Conservation (phyloP, 2,797 vertebrate species). For the Tangara arthus region DNA sequence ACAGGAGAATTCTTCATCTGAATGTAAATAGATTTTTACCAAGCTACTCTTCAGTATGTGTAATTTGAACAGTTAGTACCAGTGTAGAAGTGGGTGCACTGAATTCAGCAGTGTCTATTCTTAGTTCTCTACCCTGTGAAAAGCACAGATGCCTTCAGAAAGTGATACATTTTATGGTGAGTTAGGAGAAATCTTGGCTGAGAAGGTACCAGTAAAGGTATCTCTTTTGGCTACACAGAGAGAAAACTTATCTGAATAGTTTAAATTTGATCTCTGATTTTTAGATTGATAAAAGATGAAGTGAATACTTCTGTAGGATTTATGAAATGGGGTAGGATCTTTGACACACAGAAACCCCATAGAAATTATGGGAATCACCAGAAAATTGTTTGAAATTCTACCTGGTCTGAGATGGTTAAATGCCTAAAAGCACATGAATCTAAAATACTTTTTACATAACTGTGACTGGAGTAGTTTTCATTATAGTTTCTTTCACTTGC, state of each 20-base stretch:
- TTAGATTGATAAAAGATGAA: background rate
- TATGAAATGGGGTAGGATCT: background rate
- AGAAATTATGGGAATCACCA: background rate
- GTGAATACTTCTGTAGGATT: background rate
- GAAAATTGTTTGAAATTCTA: background rate
- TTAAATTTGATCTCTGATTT: background rate
- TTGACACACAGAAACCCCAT: background rate
- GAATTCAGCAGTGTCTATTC: background rate
- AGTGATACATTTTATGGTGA: background rate
- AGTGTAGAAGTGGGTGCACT: background rate
- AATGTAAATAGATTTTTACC: background rate
- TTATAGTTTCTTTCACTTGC: slow-evolving; percentile 10
- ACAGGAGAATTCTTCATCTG: background rate
- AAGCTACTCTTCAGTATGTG: background rate
- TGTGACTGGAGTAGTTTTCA: slow-evolving; percentile 15
- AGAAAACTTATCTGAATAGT: background rate
- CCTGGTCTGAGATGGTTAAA: slow-evolving; percentile 14
- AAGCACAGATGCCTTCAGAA: background rate
- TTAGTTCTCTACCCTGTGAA: background rate
- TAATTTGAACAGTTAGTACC: background rate
- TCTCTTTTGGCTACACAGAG: background rate
- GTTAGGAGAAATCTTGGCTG: background rate
- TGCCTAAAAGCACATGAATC: slow-evolving; percentile 12
- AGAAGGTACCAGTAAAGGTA: background rate
- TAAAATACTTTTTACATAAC: slow-evolving; percentile 1